These are phyloP conservation scores for Pungitius pungitius DNA, from an alignment of 2,113 vertebrate genomes.

Conservation along the genomic window DNA sequence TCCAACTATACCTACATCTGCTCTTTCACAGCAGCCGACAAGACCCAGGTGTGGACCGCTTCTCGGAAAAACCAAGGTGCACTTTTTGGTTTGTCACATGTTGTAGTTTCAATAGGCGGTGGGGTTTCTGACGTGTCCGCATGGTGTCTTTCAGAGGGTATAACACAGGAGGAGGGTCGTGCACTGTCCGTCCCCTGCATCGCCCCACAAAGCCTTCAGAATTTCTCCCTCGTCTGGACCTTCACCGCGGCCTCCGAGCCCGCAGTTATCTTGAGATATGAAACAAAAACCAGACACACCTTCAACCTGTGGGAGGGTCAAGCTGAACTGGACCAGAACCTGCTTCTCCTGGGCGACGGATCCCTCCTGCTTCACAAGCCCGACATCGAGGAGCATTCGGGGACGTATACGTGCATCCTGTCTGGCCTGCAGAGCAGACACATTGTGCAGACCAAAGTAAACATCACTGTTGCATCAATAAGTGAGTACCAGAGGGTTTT, in stretches of 20 bases:
- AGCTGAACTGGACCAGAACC: constrained; percentile 70
- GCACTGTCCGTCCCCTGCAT: constrained; percentile 75
- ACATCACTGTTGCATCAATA: constrained; percentile 67
- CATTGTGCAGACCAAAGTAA: constrained; percentile 70
- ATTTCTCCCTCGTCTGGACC: constrained; percentile 80
- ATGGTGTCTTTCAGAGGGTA: constrained; percentile 58
- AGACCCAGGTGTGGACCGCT: constrained; percentile 76
- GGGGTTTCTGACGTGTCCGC: too few relatives aligned
- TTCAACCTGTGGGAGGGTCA: constrained; percentile 71
- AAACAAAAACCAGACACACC: constrained; percentile 66
- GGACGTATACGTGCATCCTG: constrained; percentile 75
- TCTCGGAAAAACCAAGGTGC: constrained; percentile 79
- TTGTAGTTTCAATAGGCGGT: neutral
- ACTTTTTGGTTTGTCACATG: neutral
- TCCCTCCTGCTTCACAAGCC: constrained; percentile 73
- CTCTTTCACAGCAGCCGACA: constrained; percentile 75
- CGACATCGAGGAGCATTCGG: constrained; percentile 64
- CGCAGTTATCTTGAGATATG: constrained; percentile 71
- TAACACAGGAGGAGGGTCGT: constrained; percentile 67
- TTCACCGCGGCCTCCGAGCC: constrained; percentile 63
- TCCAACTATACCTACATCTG: constrained; percentile 77
- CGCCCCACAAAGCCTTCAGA: constrained; percentile 63
- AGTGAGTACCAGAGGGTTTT: constrained; percentile 60
- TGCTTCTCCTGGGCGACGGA: constrained; percentile 68
- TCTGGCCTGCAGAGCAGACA: constrained; percentile 70